Conservation (phyloP, 2,888 invertebrate species). For the Mechanitis mazaeus region DNA sequence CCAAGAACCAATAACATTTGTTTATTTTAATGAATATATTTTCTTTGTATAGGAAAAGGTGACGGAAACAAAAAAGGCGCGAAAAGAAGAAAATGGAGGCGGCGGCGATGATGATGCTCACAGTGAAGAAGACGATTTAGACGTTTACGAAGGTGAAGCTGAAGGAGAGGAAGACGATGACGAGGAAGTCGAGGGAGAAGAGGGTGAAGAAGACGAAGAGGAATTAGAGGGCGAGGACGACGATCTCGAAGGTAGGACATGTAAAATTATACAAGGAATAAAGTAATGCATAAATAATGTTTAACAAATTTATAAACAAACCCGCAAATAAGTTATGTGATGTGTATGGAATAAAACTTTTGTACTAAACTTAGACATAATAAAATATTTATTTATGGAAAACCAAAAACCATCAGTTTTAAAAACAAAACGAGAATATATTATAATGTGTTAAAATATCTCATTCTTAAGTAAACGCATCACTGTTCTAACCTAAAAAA, state of each 20-base stretch:
- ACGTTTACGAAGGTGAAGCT: slow-evolving; percentile 78
- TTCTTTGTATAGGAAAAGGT: slow-evolving; percentile 78
- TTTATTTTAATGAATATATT: background rate
- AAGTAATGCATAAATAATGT: too few species aligned
- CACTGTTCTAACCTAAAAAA: too few species aligned
- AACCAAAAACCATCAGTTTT: too few species aligned
- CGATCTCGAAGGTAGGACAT: slow-evolving; percentile 76
- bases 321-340: too few species aligned
- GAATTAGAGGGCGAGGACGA: slow-evolving; percentile 81
- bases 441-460: too few species aligned
- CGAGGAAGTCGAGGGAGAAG: slow-evolving; percentile 79
- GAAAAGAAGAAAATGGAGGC: slow-evolving; percentile 87
- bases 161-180: slow-evolving; percentile 79
- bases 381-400: too few species aligned
- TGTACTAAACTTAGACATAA: too few species aligned
- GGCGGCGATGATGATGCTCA: slow-evolving; percentile 78
- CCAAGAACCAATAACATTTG: background rate
- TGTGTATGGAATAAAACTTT: too few species aligned
- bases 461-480: too few species aligned
- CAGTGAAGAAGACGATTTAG: slow-evolving; percentile 81
- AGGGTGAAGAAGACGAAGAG: slow-evolving; percentile 79
- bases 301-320: too few species aligned
- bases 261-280: too few species aligned
- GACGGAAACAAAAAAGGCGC: slow-evolving; percentile 86
- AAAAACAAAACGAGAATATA: too few species aligned